phyloP scores from a whole-genome alignment of 1,140 invertebrate species.

The Platorchestia sp. region DNA sequence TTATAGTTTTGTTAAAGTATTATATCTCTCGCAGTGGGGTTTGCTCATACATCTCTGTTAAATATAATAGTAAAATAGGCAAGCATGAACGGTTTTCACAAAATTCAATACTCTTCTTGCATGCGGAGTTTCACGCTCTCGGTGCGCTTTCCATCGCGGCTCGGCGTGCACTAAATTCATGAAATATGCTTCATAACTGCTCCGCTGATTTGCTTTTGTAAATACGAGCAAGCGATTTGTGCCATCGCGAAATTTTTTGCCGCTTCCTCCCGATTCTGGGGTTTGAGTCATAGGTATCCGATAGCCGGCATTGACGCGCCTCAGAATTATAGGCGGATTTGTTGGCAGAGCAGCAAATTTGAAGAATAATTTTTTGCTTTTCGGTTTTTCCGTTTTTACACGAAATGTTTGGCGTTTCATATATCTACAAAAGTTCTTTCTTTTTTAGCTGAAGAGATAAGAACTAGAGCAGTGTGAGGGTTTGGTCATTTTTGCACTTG shows the following conservation, averaged over 20 bases:
- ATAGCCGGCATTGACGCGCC: slow-evolving; percentile 50
- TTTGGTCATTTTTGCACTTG: neutral
- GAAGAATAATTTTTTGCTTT: slow-evolving; percentile 7
- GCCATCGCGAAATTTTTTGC: neutral
- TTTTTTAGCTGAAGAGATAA: neutral
- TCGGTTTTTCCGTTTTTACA: neutral
- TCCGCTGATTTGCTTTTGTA: slow-evolving; percentile 28
- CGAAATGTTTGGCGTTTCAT: neutral
- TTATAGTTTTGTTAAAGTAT: neutral
- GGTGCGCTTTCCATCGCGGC: neutral
- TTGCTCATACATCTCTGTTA: neutral
- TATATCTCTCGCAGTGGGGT: neutral
- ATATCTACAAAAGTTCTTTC: neutral
- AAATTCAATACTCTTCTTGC: neutral
- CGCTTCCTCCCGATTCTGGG: neutral
- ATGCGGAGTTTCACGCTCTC: neutral
- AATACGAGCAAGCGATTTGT: slow-evolving; percentile 21
- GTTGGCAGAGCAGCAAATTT: slow-evolving; percentile 22
- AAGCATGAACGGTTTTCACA: neutral
- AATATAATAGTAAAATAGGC: neutral
- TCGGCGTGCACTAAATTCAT: neutral
- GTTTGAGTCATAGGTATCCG: slow-evolving; percentile 44
- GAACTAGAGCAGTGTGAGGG: neutral
- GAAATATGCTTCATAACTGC: slow-evolving; percentile 1
- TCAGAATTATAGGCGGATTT: slow-evolving; percentile 45